phyloP scores from a whole-genome alignment of 2,797 vertebrate genomes.

The Antrozous pallidus region DNA sequence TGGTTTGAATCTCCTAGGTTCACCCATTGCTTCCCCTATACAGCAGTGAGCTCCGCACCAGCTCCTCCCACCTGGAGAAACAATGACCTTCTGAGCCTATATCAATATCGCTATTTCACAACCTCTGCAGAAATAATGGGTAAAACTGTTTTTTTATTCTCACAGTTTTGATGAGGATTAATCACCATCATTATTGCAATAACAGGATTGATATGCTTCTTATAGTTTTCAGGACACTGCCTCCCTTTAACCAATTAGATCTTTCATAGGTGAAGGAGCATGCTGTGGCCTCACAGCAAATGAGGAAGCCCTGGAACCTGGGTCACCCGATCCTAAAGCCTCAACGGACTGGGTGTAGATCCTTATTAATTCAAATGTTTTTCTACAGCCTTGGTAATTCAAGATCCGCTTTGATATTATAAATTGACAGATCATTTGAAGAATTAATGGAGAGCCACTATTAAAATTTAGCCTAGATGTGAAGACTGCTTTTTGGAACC shows the following conservation, averaged over 20 bases:
- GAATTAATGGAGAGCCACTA: background rate
- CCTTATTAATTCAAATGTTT: background rate
- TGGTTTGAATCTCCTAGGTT: background rate
- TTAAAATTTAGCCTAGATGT: background rate
- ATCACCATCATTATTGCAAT: background rate
- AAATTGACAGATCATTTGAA: background rate
- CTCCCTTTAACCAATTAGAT: background rate
- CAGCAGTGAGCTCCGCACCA: background rate
- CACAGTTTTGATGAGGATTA: background rate
- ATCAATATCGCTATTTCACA: background rate
- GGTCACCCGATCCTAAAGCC: background rate
- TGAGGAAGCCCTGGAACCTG: background rate
- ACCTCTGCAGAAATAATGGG: background rate
- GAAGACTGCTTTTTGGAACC: background rate
- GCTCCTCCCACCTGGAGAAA: background rate
- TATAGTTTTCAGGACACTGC: background rate
- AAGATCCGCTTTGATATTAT: background rate
- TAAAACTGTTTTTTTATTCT: background rate
- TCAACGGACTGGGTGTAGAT: background rate
- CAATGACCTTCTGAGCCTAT: background rate
- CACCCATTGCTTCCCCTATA: background rate
- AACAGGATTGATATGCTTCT: background rate
- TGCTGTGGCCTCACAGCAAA: background rate
- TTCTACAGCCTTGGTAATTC: background rate
- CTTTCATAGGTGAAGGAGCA: background rate